Conservation (phyloP, 2,113 vertebrate species). For the Gavia stellata region DNA sequence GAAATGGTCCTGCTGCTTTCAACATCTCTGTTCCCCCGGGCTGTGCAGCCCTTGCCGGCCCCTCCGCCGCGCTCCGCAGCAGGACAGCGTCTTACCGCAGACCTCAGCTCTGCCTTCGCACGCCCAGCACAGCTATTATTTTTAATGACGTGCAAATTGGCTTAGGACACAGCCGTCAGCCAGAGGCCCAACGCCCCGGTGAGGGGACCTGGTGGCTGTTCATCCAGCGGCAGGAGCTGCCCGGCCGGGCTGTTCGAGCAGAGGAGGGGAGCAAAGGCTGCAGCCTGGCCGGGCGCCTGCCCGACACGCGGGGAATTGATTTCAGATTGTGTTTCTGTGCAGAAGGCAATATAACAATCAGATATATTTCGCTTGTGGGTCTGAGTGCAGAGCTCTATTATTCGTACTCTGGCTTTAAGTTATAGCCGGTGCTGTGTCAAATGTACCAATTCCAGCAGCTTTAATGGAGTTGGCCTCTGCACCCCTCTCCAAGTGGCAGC, state of each 20-base stretch:
- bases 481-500: constrained; percentile 37
- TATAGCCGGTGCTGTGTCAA: constrained; percentile 56
- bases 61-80: accelerated
- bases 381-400: constrained; percentile 46
- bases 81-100: neutral
- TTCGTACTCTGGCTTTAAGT: constrained; percentile 56
- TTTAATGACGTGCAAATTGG: neutral
- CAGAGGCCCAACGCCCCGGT: neutral
- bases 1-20: neutral
- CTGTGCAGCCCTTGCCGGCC: neutral
- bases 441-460: constrained; percentile 65
- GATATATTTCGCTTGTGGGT: constrained; percentile 36
- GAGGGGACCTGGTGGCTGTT: neutral
- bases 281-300: neutral
- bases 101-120: neutral
- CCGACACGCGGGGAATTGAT: constrained; percentile 23
- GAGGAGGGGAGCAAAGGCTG: neutral
- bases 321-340: neutral
- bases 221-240: neutral
- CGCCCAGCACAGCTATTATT: neutral
- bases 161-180: neutral
- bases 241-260: neutral
- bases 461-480: constrained; percentile 69
- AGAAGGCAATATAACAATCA: neutral
- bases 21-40: neutral